A percentile compares a stretch with the other conserved stretches of the same genome.
Conservation (phyloP, 1,140 invertebrate genomes). For the Cyclina sinensis region DNA sequence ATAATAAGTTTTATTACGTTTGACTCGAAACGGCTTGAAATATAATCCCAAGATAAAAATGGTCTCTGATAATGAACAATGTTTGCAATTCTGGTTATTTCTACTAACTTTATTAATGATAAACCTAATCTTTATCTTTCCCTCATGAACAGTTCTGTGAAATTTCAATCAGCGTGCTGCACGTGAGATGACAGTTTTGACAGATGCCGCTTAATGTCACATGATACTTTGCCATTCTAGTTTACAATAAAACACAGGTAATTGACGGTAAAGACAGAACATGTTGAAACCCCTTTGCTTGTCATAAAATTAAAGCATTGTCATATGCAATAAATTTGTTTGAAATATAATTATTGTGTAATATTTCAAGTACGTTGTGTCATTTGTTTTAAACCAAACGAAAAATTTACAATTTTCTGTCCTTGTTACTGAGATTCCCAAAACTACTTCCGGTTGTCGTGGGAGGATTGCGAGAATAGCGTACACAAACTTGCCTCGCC, state of each 20-base stretch:
- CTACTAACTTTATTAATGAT: no score
- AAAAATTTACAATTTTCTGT: background rate
- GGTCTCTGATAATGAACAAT: no score
- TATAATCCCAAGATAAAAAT: no score
- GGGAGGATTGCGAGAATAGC: conserved; percentile 29
- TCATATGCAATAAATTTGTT: background rate
- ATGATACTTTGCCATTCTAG: background rate
- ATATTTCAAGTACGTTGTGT: background rate
- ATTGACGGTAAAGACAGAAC: background rate
- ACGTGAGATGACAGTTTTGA: background rate
- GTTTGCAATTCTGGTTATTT: no score
- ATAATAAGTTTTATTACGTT: no score
- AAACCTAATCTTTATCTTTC: no score
- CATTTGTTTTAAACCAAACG: background rate
- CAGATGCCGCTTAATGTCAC: conserved; percentile 12
- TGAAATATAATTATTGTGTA: background rate
- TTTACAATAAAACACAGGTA: conserved; percentile 12
- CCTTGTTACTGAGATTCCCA: background rate
- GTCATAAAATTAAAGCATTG: background rate
- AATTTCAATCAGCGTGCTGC: no score
- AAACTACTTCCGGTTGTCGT: conserved; percentile 47
- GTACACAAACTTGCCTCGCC: conserved; percentile 66
- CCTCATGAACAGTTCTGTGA: no score
- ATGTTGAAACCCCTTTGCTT: background rate
- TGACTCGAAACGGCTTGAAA: no score